A percentile compares a stretch with the other conserved stretches of the same genome.
These are phyloP conservation scores for Macrophya alboannulata DNA, from an alignment of 2,888 invertebrate genomes.

Conservation along the genomic window DNA sequence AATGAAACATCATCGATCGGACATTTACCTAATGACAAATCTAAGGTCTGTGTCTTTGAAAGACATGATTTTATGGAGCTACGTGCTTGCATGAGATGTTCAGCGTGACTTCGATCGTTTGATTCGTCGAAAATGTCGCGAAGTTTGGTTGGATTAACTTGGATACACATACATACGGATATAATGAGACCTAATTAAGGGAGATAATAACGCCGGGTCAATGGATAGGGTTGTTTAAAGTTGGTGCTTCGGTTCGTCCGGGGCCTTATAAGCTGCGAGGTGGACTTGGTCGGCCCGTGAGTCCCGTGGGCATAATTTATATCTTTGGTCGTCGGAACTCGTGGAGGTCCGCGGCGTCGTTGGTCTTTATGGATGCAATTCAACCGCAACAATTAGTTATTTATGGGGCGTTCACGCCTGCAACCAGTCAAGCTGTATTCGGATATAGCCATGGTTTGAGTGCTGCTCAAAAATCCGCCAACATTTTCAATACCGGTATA, in stretches of 20 bases:
- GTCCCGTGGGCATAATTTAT: constrained; percentile 68
- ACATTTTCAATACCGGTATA: constrained; percentile 16
- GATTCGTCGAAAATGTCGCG: background rate
- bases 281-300: constrained; percentile 26
- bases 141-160: background rate
- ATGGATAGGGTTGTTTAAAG: constrained; percentile 43
- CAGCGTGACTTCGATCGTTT: background rate
- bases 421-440: constrained; percentile 26
- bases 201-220: background rate
- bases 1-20: no score
- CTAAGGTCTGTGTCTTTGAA: background rate
- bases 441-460: background rate
- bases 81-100: background rate
- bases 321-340: constrained; percentile 68
- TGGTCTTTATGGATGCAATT: constrained; percentile 62
- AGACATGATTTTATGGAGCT: background rate
- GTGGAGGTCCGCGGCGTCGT: constrained; percentile 65
- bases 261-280: constrained; percentile 43
- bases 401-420: constrained; percentile 68
- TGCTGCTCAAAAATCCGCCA: background rate
- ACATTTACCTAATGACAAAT: no score
- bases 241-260: constrained; percentile 15
- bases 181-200: constrained; percentile 13
- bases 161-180: background rate
- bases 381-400: constrained; percentile 70